These are phyloP conservation scores for Plagodis dolabraria DNA, from an alignment of 2,888 invertebrate genomes.

Conservation along the genomic window DNA sequence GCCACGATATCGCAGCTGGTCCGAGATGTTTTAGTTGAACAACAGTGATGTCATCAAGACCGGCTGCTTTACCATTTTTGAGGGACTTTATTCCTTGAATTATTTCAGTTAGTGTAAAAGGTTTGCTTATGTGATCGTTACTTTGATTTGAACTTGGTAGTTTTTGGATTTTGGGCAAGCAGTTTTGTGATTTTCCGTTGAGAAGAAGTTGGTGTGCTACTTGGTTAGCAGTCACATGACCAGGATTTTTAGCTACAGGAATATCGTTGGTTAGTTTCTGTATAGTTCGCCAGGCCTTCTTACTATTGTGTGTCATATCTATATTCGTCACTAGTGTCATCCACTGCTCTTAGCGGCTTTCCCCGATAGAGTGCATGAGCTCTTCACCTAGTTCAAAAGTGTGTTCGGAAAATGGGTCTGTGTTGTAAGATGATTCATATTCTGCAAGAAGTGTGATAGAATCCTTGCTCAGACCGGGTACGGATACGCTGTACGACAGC, in stretches of 20 bases:
- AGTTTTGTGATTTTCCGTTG: neutral
- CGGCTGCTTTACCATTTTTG: neutral
- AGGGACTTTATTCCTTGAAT: neutral
- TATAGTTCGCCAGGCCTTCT: neutral
- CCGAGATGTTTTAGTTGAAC: neutral
- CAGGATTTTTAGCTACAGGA: neutral
- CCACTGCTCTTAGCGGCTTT: too few relatives aligned
- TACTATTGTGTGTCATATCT: neutral
- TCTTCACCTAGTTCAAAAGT: too few relatives aligned
- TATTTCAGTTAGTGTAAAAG: too few relatives aligned
- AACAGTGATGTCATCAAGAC: neutral
- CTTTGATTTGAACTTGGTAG: neutral
- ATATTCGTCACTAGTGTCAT: too few relatives aligned
- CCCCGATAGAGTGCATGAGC: too few relatives aligned
- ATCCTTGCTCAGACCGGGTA: too few relatives aligned
- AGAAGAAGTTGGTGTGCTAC: neutral
- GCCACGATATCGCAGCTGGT: neutral
- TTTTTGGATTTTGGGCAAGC: neutral
- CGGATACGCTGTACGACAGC: too few relatives aligned
- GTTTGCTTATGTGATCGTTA: neutral
- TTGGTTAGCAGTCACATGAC: too few relatives aligned
- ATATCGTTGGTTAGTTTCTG: neutral
- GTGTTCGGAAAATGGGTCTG: too few relatives aligned
- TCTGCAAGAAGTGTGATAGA: too few relatives aligned
- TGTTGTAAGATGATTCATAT: too few relatives aligned